Percentiles rank a stretch among this genome's conserved stretches.
Conservation (phyloP, 2,888 invertebrate species). For the Polyommatus icarus region DNA sequence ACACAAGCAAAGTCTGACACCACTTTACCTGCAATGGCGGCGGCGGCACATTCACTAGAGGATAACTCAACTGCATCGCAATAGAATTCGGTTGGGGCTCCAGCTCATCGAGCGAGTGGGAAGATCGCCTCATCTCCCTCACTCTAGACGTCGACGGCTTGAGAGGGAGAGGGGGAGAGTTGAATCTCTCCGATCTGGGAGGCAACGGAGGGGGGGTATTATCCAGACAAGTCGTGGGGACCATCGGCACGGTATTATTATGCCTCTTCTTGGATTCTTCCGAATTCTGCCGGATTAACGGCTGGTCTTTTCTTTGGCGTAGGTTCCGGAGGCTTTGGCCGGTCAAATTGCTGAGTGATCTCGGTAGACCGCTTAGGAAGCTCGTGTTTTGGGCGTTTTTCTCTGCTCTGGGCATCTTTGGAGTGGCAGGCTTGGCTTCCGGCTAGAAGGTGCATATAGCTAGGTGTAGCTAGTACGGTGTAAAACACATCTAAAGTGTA, state of each 20-base stretch:
- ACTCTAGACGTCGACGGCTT: constrained; percentile 59
- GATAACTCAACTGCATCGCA: constrained; percentile 83
- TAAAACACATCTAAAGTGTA: neutral
- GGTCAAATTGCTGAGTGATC: constrained; percentile 73
- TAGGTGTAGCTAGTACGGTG: neutral
- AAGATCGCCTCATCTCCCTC: constrained; percentile 54
- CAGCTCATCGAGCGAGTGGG: constrained; percentile 66
- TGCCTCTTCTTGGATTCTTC: constrained; percentile 58
- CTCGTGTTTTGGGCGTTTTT: constrained; percentile 51
- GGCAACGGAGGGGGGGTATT: constrained; percentile 68
- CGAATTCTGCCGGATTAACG: constrained; percentile 59
- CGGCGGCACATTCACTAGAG: constrained; percentile 80
- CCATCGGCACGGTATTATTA: constrained; percentile 65
- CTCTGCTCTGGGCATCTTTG: constrained; percentile 43
- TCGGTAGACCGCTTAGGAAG: constrained; percentile 70
- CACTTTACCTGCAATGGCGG: constrained; percentile 67
- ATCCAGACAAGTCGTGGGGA: constrained; percentile 70
- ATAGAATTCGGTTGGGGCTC: constrained; percentile 81
- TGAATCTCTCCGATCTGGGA: constrained; percentile 54
- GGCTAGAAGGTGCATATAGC: constrained; percentile 37
- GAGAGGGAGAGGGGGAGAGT: constrained; percentile 53
- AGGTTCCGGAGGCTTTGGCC: constrained; percentile 69
- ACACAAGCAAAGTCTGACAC: neutral
- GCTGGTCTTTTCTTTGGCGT: constrained; percentile 58
- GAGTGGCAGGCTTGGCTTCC: constrained; percentile 41